These are phyloP conservation scores for Ridgeia piscesae DNA, from an alignment of 1,140 invertebrate genomes.

Conservation along the genomic window DNA sequence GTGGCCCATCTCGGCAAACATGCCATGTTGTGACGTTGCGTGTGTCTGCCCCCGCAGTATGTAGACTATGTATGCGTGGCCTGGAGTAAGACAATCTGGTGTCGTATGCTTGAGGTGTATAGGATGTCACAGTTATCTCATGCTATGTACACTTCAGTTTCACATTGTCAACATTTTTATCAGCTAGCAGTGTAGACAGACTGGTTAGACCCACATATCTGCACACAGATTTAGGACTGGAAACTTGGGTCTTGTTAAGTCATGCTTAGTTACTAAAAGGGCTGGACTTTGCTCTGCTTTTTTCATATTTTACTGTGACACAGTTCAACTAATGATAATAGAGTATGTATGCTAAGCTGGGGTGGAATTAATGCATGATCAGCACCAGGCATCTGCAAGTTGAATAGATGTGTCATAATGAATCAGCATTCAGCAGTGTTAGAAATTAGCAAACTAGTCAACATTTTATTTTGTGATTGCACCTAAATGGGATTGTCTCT, in stretches of 20 bases:
- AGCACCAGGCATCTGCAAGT: not conserved
- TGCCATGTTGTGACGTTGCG: not conserved
- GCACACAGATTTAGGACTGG: not conserved
- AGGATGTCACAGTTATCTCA: not conserved
- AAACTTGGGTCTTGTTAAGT: not conserved
- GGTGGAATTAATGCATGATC: not conserved
- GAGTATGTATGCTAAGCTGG: not conserved
- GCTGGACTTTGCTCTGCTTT: not conserved
- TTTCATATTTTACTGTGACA: not conserved
- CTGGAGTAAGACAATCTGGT: not conserved
- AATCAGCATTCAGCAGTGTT: too few species aligned
- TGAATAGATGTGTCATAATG: too few species aligned
- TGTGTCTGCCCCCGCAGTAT: not conserved
- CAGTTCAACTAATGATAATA: not conserved
- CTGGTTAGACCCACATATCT: not conserved
- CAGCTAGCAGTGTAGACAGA: not conserved
- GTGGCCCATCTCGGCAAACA: not conserved
- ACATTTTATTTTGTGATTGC: not conserved
- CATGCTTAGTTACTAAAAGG: not conserved
- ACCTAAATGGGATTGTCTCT: not conserved
- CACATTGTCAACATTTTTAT: constrained; percentile 6
- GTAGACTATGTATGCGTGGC: not conserved
- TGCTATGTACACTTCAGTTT: not conserved
- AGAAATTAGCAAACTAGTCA: too few species aligned
- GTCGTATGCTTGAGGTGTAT: not conserved